Evolutionary conservation across 2,797 vertebrate species (phyloP), one percentile per base, ranked within the genome.

Genomic region (Meda fulgida): DNA sequence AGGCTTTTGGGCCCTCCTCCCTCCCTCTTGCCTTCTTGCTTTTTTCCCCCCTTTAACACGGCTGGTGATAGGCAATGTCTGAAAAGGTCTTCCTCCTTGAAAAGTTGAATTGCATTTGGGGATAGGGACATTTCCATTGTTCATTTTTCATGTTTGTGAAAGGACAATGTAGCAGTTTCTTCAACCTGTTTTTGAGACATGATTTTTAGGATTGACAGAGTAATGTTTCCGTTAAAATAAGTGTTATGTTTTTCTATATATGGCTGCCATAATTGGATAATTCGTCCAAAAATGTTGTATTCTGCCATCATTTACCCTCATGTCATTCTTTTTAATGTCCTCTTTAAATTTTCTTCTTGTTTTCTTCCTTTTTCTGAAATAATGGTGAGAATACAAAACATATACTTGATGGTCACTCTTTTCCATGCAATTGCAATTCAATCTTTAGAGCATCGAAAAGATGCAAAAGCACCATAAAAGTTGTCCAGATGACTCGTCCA

Each of bases 1-100:
- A 92, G 91, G 92, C 91, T 92, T 91, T 85, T 82, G 89, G 88
- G 90, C 89, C 90, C 88, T 91, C 88, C 81, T 83, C 63, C 73
- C 65, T 93, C 91, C 89, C 88, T 91, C 91, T 92, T 75, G 89
- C 90, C 89, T 80, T 88, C 88, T 26, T 89, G 40, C 48, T 48
- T 48, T 21, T n/a, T 5, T 16, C 77, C 72, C 70, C 67, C 65
- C 46, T 58, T 66, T 34, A 67, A 66, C 55, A 66, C 18, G 31
- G 26, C 90, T 89, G 89, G 89, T 92, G 91, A 92, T 90, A 90
- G 91, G 90, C 89, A 88, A 90, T 76, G 92, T 92, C 92, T 94
- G 90, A 93, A 93, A 93, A 91, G 66, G 90, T 90, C 88, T 93
- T 90, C 85, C 91, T 92, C 88, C 85, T 80, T 91, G 88, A 87